Evolutionary conservation across 2,888 invertebrate species (phyloP).

Genomic region (Tribolium freemani): DNA sequence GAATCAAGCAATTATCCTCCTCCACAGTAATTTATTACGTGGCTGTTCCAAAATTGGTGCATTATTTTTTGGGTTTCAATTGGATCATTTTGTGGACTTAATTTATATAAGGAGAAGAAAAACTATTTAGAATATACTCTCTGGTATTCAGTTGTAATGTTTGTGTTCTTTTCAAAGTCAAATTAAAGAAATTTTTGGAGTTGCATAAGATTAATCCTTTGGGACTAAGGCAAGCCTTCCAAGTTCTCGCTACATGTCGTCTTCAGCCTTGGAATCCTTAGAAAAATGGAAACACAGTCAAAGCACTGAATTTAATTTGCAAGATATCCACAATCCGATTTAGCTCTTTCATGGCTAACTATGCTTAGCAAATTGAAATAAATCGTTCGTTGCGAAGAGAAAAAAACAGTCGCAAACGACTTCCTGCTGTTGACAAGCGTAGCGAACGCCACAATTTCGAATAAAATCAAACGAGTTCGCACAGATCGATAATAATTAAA

Average conservation of each 20-base stretch:
- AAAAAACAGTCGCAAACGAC: slow-evolving; percentile 20
- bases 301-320: slow-evolving; percentile 48
- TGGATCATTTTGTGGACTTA: too few species aligned
- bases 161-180: too few species aligned
- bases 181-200: neutral
- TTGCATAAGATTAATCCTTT: neutral
- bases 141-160: too few species aligned
- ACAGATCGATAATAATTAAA: slow-evolving; percentile 2
- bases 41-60: too few species aligned
- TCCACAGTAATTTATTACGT: too few species aligned
- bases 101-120: too few species aligned
- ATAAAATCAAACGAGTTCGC: slow-evolving; percentile 7
- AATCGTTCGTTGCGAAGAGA: slow-evolving; percentile 10
- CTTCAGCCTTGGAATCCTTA: slow-evolving; percentile 12
- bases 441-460: slow-evolving; percentile 8
- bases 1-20: too few species aligned
- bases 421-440: slow-evolving; percentile 17
- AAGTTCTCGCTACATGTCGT: neutral
- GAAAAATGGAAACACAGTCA: slow-evolving; percentile 27
- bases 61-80: too few species aligned
- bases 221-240: neutral
- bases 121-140: too few species aligned
- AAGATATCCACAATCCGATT: slow-evolving; percentile 51
- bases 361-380: slow-evolving; percentile 17
- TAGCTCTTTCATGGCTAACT: slow-evolving; percentile 37